Evolutionary conservation across 1,140 invertebrate genomes (phyloP).

Genomic region (Neodiprion virginianus): DNA sequence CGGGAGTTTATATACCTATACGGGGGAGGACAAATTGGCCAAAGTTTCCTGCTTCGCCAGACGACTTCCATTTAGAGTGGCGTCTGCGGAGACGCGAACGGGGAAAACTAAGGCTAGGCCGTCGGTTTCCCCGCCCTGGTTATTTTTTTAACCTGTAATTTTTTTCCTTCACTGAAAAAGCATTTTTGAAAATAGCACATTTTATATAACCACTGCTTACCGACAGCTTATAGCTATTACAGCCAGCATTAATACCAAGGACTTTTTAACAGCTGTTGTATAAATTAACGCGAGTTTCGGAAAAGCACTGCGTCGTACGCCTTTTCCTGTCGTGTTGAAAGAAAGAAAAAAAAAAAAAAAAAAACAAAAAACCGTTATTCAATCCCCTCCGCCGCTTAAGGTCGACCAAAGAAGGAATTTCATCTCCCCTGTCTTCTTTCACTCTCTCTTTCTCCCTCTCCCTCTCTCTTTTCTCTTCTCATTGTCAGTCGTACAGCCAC

Average conservation of each 20-base stretch:
- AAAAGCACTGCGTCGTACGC: neutral
- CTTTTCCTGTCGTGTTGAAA: neutral
- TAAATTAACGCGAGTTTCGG: slow-evolving; percentile 24
- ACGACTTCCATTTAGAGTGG: slow-evolving; percentile 8
- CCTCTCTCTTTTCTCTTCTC: slow-evolving; percentile 1
- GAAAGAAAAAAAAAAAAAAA: slow-evolving; percentile 8
- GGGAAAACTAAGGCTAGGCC: neutral
- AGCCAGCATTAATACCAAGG: slow-evolving; percentile 8
- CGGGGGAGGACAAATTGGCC: neutral
- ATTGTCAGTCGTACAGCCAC: neutral
- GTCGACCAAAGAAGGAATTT: neutral
- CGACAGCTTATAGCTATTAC: slow-evolving; percentile 11
- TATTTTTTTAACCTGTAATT: slow-evolving; percentile 50
- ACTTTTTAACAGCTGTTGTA: slow-evolving; percentile 1
- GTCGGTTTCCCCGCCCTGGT: neutral
- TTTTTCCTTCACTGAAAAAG: slow-evolving; percentile 45
- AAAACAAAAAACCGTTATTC: slow-evolving; percentile 1
- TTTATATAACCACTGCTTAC: slow-evolving; percentile 24
- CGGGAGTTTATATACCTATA: too few relatives aligned
- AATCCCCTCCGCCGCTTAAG: too few relatives aligned
- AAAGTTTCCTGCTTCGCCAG: neutral
- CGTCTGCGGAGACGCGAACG: neutral
- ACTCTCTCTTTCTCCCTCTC: slow-evolving; percentile 3
- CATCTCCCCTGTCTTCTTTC: slow-evolving; percentile 17
- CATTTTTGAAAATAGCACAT: slow-evolving; percentile 52